Evolutionary conservation across 2,113 vertebrate genomes (phyloP).

Genomic region (Peromyscus polionotus): DNA sequence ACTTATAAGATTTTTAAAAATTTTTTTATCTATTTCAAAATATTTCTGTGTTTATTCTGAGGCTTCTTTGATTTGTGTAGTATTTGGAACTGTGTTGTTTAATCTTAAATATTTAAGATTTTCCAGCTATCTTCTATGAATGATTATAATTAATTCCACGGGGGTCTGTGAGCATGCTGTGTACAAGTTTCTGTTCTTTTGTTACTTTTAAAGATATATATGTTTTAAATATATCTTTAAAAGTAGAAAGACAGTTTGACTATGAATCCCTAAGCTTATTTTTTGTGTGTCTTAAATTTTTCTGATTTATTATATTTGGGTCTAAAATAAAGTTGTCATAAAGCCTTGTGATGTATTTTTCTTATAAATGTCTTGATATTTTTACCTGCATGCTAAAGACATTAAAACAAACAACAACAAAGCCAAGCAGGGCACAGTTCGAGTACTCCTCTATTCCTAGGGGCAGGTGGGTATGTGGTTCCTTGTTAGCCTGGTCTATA

Average conservation of each 20-base stretch:
- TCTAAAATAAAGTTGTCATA: too few species aligned
- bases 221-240: too few species aligned
- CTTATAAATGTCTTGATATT: neutral
- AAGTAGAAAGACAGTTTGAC: too few species aligned
- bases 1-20: neutral
- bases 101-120: conserved; percentile 35
- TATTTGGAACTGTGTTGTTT: conserved; percentile 49
- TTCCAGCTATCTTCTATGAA: neutral
- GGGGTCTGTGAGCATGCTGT: conserved; percentile 22
- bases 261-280: too few species aligned
- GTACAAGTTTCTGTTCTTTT: conserved; percentile 11
- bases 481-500: neutral
- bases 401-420: neutral
- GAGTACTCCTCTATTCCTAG: neutral
- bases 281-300: too few species aligned
- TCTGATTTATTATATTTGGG: too few species aligned
- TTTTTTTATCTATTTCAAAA: neutral
- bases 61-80: neutral
- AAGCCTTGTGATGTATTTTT: too few species aligned
- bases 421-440: neutral
- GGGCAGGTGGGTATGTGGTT: neutral
- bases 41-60: neutral
- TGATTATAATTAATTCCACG: conserved; percentile 42
- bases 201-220: neutral
- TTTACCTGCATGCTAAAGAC: neutral